Base-by-base conservation (phyloP, 2,888 invertebrate genomes). In the Cosmorhoe ocellata region DNA sequence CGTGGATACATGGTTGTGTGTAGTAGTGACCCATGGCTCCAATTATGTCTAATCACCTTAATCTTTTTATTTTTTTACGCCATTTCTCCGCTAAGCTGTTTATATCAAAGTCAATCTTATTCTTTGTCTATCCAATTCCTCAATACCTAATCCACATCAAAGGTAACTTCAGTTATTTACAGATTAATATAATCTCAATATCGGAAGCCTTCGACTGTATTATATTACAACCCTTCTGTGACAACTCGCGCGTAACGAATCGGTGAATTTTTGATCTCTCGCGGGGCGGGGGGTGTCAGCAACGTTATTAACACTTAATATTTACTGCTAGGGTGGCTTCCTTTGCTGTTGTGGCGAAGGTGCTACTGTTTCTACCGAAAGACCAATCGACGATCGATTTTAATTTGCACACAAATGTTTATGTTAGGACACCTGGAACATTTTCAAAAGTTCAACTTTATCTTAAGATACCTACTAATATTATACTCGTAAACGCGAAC, bases 271-370 rank as follows among this genome's bases (percentile, higher is more conserved):
- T 84, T 84, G 83, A 84, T 84, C 81, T 84, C 81, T 69, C 56
- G 40, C 32, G 44, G 50, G 57, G 56, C 57, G 41, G 69, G 74
- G 74, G 76, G 75, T 74, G 77, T 75, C 77, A 70, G 69, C 72
- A 69, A 69, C 76, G 77, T 82, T 83, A 83, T 84, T 84, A 84
- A 81, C 84, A 82, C 81, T 84, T 84, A 81, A 84, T 83, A 84
- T 84, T 83, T 82, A 83, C 79, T 73, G 70, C 67, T 42, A 58
- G 68, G 72, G 76, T 69, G 42, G 28, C 10, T 43, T 38, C 32
- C 46, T 46, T 42, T 13, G 42, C 31, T 32, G 37, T 24, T 45
- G 37, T 26, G 40, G 27, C 10, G 5, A 38, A 50, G 43, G 42
- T 50, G 43, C 28, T 22, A 33, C 49, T 31, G 41, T 24, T 34